Evolutionary conservation across 2,797 vertebrate genomes (phyloP).

Genomic region (Melopsittacus undulatus): DNA sequence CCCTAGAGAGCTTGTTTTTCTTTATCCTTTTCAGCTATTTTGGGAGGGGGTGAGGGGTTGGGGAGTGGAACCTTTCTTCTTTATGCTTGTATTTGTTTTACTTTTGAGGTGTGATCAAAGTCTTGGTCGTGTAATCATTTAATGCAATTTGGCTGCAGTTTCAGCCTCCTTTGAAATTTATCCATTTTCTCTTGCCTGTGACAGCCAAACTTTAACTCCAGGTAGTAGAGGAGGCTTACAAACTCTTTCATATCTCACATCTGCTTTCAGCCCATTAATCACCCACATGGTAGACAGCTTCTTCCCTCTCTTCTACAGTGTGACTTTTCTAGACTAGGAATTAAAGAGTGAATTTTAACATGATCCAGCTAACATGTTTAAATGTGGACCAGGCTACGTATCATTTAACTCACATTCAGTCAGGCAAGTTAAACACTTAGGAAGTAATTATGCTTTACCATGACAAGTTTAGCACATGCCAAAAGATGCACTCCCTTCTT

Average conservation of each 20-base stretch:
- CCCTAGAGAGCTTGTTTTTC: slow-evolving; percentile 35
- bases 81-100: slow-evolving; percentile 59
- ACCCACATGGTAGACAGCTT: slow-evolving; percentile 13
- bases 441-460: neutral
- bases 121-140: slow-evolving; percentile 59
- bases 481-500: neutral
- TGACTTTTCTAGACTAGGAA: slow-evolving; percentile 62
- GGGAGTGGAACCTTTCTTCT: slow-evolving; percentile 17
- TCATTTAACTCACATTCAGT: neutral
- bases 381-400: neutral
- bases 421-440: neutral
- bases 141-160: slow-evolving; percentile 65
- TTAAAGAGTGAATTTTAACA: slow-evolving; percentile 43
- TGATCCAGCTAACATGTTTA: neutral
- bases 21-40: slow-evolving; percentile 58
- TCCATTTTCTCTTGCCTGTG: slow-evolving; percentile 54
- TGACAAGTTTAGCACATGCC: neutral
- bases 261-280: slow-evolving; percentile 66
- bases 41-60: neutral
- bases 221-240: slow-evolving; percentile 48
- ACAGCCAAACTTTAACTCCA: slow-evolving; percentile 65
- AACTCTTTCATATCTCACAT: slow-evolving; percentile 59
- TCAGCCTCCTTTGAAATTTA: slow-evolving; percentile 64
- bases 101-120: slow-evolving; percentile 70
- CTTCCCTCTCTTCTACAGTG: neutral